Conservation (phyloP, 2,888 invertebrate genomes). For the Crepidodera aurea region DNA sequence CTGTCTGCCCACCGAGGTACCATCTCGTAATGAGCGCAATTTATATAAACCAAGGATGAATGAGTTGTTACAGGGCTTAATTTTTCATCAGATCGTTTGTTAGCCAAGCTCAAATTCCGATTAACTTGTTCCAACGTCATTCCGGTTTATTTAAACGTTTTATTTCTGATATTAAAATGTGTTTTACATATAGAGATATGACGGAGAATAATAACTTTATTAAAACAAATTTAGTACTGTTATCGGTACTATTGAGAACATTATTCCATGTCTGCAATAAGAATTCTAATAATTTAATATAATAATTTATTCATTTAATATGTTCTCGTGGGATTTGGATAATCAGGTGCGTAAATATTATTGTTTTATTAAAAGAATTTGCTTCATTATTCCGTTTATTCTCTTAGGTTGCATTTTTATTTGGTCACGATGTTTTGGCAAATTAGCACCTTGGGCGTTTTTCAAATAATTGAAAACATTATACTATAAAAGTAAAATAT, state of each 20-base stretch:
- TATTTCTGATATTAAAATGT: conserved; percentile 50
- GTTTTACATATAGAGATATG: conserved; percentile 44
- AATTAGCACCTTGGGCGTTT: too few species aligned
- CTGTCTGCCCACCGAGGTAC: conserved; percentile 50
- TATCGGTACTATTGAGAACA: conserved; percentile 16
- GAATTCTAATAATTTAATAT: not conserved
- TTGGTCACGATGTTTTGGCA: too few species aligned
- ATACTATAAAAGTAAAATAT: too few species aligned
- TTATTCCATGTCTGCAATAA: not conserved
- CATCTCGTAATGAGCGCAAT: conserved; percentile 55
- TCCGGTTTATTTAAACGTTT: conserved; percentile 48
- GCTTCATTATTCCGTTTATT: too few species aligned
- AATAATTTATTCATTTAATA: not conserved
- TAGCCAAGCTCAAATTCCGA: conserved; percentile 52
- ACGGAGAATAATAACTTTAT: conserved; percentile 47
- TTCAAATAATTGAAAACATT: too few species aligned
- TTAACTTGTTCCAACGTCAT: conserved; percentile 56
- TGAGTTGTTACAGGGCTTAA: conserved; percentile 55
- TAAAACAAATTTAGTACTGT: conserved; percentile 41
- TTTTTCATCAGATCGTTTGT: conserved; percentile 57
- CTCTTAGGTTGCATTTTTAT: too few species aligned
- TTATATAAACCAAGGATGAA: conserved; percentile 54
- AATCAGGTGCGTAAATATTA: too few species aligned
- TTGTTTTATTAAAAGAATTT: too few species aligned
- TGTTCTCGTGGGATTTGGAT: too few species aligned